Evolutionary conservation across 2,113 vertebrate species (phyloP).

Genomic region (Sarotherodon lohbergeri): DNA sequence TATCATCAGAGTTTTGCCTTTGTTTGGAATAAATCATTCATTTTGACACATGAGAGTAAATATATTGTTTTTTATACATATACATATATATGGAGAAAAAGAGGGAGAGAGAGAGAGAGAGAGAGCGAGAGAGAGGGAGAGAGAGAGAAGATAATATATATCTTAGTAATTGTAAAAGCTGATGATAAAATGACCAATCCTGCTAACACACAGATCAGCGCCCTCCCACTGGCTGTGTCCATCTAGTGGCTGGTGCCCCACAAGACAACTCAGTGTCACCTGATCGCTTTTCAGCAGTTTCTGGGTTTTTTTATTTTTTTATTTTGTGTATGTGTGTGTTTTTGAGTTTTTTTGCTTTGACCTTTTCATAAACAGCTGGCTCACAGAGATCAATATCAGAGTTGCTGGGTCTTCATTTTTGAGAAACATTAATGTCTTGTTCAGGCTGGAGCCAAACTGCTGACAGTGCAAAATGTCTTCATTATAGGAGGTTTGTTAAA

Average conservation of each 20-base stretch:
- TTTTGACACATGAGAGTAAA: not conserved
- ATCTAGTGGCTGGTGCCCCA: not conserved
- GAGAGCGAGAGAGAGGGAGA: not conserved
- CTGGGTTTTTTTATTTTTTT: fast-evolving
- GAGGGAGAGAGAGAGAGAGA: not conserved
- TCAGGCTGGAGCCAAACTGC: not conserved
- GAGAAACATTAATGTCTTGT: not conserved
- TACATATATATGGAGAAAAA: not conserved
- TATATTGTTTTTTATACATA: not conserved
- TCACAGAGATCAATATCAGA: not conserved
- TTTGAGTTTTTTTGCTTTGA: not conserved
- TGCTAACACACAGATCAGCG: not conserved
- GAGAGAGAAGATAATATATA: not conserved
- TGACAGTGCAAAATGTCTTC: not conserved
- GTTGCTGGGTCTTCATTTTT: not conserved
- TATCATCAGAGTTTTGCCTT: not conserved
- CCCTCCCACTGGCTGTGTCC: not conserved
- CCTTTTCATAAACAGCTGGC: conserved; percentile 11
- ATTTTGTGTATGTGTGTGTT: no score
- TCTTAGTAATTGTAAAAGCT: not conserved
- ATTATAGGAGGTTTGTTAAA: not conserved
- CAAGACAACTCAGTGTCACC: not conserved
- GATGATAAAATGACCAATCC: not conserved
- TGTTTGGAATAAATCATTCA: not conserved
- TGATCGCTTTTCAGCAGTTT: not conserved